These are phyloP conservation scores for Clamator glandarius DNA, from an alignment of 2,797 vertebrate species.

Conservation along the genomic window DNA sequence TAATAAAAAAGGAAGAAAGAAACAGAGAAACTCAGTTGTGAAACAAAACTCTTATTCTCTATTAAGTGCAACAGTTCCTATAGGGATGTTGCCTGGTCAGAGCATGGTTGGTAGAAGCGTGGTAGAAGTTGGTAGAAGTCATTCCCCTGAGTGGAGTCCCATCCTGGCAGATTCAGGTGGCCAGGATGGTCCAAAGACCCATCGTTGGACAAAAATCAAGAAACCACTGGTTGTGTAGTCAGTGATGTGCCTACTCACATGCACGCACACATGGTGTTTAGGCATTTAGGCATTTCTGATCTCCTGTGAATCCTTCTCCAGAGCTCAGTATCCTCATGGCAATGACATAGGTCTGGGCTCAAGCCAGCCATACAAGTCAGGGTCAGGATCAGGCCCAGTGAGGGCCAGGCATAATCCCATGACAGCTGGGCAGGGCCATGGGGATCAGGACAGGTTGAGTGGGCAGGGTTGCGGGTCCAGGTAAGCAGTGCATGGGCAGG, in stretches of 20 bases:
- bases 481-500: neutral
- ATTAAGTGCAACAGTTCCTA: rapidly evolving
- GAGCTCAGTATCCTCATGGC: neutral
- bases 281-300: neutral
- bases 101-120: too few relatives aligned
- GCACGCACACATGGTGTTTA: too few relatives aligned
- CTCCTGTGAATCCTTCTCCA: neutral
- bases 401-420: neutral
- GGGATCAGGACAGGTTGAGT: neutral
- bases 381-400: neutral
- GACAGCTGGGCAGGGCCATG: too few relatives aligned
- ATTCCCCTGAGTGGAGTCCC: rapidly evolving
- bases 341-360: neutral
- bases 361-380: neutral
- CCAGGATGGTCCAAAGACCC: neutral
- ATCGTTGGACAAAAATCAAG: neutral
- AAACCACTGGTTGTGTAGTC: neutral
- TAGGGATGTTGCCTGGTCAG: rapidly evolving
- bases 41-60: neutral
- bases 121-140: too few relatives aligned
- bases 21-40: neutral
- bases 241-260: neutral
- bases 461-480: neutral
- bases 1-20: neutral
- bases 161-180: neutral